Percentiles rank a stretch among this genome's conserved stretches.
Evolutionary conservation across 2,113 vertebrate species (phyloP).

Genomic region (Varanus komodoensis): DNA sequence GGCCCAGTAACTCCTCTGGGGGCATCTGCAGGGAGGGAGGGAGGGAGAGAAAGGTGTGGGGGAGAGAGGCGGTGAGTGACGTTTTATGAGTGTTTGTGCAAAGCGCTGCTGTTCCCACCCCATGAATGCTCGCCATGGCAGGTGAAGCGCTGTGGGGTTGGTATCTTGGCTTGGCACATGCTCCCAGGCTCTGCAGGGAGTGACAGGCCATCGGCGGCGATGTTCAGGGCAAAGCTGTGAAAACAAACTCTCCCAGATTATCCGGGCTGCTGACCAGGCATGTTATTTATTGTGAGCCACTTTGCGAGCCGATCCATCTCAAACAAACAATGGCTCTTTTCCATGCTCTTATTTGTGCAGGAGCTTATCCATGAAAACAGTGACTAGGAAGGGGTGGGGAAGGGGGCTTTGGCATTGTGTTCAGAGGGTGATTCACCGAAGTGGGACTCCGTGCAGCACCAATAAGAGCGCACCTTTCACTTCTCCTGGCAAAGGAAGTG

Average conservation of each 20-base stretch:
- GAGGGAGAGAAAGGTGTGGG: too few relatives aligned
- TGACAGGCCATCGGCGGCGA: constrained; percentile 68
- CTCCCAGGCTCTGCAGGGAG: constrained; percentile 79
- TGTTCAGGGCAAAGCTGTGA: constrained; percentile 82
- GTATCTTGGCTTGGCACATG: constrained; percentile 73
- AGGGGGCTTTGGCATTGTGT: constrained; percentile 36
- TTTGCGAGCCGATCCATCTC: constrained; percentile 58
- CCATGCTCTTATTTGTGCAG: constrained; percentile 59
- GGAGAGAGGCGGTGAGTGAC: constrained; percentile 30
- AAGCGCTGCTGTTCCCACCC: constrained; percentile 66
- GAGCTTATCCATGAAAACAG: constrained; percentile 69
- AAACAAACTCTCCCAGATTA: constrained; percentile 83
- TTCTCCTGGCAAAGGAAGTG: constrained; percentile 23
- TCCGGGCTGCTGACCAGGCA: constrained; percentile 73
- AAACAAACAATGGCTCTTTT: constrained; percentile 66
- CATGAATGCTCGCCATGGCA: constrained; percentile 66
- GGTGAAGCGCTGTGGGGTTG: constrained; percentile 70
- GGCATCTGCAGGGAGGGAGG: constrained; percentile 43
- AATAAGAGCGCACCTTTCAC: constrained; percentile 17
- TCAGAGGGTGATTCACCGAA: constrained; percentile 47
- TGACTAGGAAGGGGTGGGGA: constrained; percentile 25
- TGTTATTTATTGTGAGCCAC: constrained; percentile 66
- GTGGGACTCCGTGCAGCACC: constrained; percentile 39
- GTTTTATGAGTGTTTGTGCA: constrained; percentile 73
- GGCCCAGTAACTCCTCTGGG: constrained; percentile 45